phyloP scores from a whole-genome alignment of 2,888 invertebrate genomes.

The Pseudolycoriella hygida region DNA sequence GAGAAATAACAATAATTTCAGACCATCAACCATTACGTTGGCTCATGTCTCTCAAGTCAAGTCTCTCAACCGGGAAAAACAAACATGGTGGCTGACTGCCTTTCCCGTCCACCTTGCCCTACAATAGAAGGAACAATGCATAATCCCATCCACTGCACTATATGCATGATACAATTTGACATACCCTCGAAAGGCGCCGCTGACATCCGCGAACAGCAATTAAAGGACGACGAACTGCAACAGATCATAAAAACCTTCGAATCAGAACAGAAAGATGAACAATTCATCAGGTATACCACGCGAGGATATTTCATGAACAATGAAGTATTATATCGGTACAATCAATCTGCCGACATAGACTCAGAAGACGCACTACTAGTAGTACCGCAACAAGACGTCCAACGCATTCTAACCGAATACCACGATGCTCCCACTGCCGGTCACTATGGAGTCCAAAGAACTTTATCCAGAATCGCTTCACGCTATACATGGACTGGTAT shows the following conservation, averaged over 20 bases:
- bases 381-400: conserved; percentile 9
- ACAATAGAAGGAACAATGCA: conserved; percentile 1
- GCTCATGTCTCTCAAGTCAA: conserved; percentile 23
- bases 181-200: conserved; percentile 3
- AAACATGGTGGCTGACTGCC: conserved; percentile 17
- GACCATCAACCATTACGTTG: too few species aligned
- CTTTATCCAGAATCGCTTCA: conserved; percentile 10
- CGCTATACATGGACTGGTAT: too few species aligned
- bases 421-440: conserved; percentile 15
- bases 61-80: conserved; percentile 23
- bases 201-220: conserved; percentile 9
- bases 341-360: too few species aligned
- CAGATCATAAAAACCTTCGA: conserved; percentile 12
- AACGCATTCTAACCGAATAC: conserved; percentile 6
- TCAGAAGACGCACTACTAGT: conserved; percentile 7
- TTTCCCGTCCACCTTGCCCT: conserved; percentile 10
- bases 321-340: conserved; percentile 13
- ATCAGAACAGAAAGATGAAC: neutral
- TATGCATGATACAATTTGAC: conserved; percentile 8
- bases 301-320: conserved; percentile 13
- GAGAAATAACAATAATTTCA: too few species aligned
- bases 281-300: conserved; percentile 10
- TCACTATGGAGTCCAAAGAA: too few species aligned
- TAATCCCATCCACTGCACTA: too few species aligned
- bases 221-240: conserved; percentile 10